Conservation (phyloP, 2,113 vertebrate genomes). For the Motacilla alba region DNA sequence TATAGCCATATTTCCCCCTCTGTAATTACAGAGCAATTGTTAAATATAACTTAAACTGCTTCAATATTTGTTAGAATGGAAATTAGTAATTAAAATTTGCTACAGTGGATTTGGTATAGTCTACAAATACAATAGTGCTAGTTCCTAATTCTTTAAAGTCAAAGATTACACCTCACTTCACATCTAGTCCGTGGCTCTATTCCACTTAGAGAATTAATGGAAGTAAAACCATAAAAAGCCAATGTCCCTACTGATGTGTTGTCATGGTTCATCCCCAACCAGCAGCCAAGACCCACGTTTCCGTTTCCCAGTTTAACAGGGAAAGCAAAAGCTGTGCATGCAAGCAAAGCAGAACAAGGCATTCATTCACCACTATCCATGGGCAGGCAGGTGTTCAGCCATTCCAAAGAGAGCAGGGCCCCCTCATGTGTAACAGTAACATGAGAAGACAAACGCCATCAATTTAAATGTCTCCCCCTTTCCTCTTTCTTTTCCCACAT, state of each 20-base stretch:
- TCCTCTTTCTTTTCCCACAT: neutral
- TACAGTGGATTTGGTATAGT: neutral
- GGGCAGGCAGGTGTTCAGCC: neutral
- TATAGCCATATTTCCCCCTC: neutral
- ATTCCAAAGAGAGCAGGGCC: neutral
- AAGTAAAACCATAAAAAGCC: neutral
- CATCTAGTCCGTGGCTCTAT: neutral
- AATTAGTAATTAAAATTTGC: neutral
- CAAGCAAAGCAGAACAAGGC: neutral
- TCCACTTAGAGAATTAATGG: neutral
- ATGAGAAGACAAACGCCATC: neutral
- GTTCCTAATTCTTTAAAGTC: neutral
- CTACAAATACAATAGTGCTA: neutral
- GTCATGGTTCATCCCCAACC: accelerated
- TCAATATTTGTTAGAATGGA: neutral
- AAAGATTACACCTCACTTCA: neutral
- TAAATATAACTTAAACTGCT: neutral
- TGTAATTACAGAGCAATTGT: neutral
- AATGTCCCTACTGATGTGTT: accelerated
- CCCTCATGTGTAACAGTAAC: accelerated
- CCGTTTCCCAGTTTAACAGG: neutral
- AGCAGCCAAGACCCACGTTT: neutral
- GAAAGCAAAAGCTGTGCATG: neutral
- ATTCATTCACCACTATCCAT: neutral
- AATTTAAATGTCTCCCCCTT: neutral